phyloP scores from a whole-genome alignment of 2,113 vertebrate species.

The Coptodon bakossiorum region DNA sequence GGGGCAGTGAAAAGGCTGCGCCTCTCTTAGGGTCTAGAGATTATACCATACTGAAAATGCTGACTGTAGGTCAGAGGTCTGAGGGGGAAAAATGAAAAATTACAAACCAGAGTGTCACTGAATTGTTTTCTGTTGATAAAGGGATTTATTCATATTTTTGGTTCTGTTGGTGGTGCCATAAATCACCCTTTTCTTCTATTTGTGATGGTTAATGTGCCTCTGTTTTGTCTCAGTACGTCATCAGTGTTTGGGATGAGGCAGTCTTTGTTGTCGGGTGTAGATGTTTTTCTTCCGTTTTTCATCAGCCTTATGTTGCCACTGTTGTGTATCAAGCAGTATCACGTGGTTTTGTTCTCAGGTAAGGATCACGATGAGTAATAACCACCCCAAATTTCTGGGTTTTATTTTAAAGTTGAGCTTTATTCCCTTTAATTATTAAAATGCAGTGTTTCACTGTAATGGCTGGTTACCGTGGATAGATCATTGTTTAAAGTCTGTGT shows the following conservation, averaged over 20 bases:
- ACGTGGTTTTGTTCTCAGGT: slow-evolving; percentile 48
- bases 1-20: neutral
- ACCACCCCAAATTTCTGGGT: neutral
- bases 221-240: neutral
- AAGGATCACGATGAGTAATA: neutral
- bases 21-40: neutral
- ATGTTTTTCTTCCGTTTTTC: neutral
- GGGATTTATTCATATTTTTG: neutral
- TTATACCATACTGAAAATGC: neutral
- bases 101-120: neutral
- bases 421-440: slow-evolving; percentile 2
- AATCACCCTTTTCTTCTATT: neutral
- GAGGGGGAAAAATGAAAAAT: neutral
- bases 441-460: slow-evolving; percentile 4
- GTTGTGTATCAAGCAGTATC: neutral
- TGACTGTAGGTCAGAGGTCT: neutral
- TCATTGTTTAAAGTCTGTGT: neutral
- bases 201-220: neutral
- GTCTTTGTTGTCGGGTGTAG: neutral
- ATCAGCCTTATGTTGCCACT: neutral
- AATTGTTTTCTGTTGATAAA: neutral
- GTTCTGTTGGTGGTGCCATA: neutral
- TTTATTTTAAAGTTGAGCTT: neutral
- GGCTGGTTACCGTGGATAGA: neutral
- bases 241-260: neutral